phyloP scores from a whole-genome alignment of 1,140 invertebrate species.

The Drosophila ananassae region DNA sequence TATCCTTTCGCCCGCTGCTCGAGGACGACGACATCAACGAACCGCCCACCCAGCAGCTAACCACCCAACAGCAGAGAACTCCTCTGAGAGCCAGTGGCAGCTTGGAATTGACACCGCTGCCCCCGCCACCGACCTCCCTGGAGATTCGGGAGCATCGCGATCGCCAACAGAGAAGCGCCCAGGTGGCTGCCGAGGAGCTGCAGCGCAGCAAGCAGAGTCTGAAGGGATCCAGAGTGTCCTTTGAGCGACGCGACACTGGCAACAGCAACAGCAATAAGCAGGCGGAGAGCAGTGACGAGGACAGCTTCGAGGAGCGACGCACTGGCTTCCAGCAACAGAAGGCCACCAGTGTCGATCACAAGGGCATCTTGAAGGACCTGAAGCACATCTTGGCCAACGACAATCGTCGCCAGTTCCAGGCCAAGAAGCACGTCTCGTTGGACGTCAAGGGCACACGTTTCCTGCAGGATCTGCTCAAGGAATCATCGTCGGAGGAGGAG shows the following conservation, averaged over 20 bases:
- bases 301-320: slow-evolving; percentile 80
- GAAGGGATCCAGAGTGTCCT: slow-evolving; percentile 80
- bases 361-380: slow-evolving; percentile 83
- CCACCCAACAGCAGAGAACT: slow-evolving; percentile 34
- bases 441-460: slow-evolving; percentile 78
- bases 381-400: slow-evolving; percentile 75
- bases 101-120: slow-evolving; percentile 68
- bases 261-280: slow-evolving; percentile 29
- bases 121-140: slow-evolving; percentile 70
- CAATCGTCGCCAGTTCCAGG: slow-evolving; percentile 80
- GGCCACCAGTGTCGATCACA: slow-evolving; percentile 81
- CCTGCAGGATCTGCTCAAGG: slow-evolving; percentile 76
- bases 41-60: slow-evolving; percentile 51
- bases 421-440: slow-evolving; percentile 83
- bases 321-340: slow-evolving; percentile 81
- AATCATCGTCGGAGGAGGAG: slow-evolving; percentile 82
- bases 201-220: slow-evolving; percentile 79
- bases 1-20: slow-evolving; percentile 73
- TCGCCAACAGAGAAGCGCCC: slow-evolving; percentile 65
- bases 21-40: slow-evolving; percentile 76
- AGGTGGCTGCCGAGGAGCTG: slow-evolving; percentile 55
- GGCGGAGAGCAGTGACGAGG: slow-evolving; percentile 78
- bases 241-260: slow-evolving; percentile 45
- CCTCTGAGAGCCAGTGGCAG: slow-evolving; percentile 59
- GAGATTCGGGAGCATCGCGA: slow-evolving; percentile 69